Evolutionary conservation across 2,888 invertebrate species (phyloP), one percentile per base, ranked within the genome.

Genomic region (Cylindroiulus punctatus): DNA sequence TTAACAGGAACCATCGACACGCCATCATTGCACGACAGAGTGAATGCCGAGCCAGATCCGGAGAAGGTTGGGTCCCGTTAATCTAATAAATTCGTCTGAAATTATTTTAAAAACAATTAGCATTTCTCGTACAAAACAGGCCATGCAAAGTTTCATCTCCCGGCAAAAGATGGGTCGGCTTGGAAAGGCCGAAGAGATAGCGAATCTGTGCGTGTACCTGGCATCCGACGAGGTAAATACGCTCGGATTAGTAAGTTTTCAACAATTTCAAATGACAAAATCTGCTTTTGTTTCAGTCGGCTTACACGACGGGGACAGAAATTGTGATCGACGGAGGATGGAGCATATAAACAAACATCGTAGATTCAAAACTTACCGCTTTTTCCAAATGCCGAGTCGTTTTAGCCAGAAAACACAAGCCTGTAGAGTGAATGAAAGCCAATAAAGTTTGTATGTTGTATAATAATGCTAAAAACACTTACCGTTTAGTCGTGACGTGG

Each of bases 151-250:
- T 47, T 90, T 89, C 86, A 88, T 90, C 30, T 87, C 87, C 8
- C 85, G 89, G 17, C 89, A 89, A 84, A 88, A 89, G 88, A 90
- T 90, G 88, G 90, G 90, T 10, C 87, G 90, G 81, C 84, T 90
- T 14, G 90, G 90, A 8, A 89, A 89, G 30, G 88, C 90, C 0
- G 89, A 90, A 47, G 90, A 90, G 88, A 89, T 90, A 81, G 90
- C 90, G 17, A 85, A 88, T 26, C 85, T 90, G 17, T 89, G 89
- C 17, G 87, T 90, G 17, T 90, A 90, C 84, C 86, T 90, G 84
- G 90, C 90, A 22, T 89, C 89, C 17, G 89, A 90, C 86, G 90
- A 90, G 88, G 89, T 89, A 84, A 86, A 32, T 17, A 85, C 30
- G 36, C n/a, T 30, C 36, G 22, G 10, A 32, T 85, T 17, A 36